Percentiles rank a stretch among this genome's conserved stretches.
Evolutionary conservation across 2,113 vertebrate species (phyloP).

Genomic region (Austrofundulus limnaeus): DNA sequence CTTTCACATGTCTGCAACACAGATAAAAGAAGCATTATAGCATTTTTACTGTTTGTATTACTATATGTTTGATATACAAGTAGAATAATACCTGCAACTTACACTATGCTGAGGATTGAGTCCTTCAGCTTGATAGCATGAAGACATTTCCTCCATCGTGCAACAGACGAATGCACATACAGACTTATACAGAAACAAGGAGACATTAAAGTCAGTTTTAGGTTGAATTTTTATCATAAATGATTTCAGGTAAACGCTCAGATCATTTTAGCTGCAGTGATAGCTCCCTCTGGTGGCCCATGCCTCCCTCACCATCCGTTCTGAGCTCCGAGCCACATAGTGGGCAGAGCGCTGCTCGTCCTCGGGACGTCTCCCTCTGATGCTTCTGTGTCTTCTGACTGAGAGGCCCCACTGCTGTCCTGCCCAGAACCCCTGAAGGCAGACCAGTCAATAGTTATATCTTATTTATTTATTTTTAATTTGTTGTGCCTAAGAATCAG

Average conservation of each 20-base stretch:
- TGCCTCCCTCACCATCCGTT: slow-evolving; percentile 87
- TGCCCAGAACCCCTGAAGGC: slow-evolving; percentile 52
- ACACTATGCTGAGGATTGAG: slow-evolving; percentile 96
- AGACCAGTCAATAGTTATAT: background rate
- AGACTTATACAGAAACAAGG: slow-evolving; percentile 82
- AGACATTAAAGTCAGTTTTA: no score
- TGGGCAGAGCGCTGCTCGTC: slow-evolving; percentile 87
- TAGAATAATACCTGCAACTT: slow-evolving; percentile 49
- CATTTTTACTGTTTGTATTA: background rate
- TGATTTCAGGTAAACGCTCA: background rate
- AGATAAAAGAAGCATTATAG: background rate
- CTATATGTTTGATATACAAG: background rate
- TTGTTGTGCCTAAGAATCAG: no score
- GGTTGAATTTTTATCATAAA: no score
- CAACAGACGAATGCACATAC: slow-evolving; percentile 94
- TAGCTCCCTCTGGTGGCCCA: slow-evolving; percentile 35
- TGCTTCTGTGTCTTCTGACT: slow-evolving; percentile 76
- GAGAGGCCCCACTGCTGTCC: slow-evolving; percentile 37
- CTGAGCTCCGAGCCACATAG: slow-evolving; percentile 98
- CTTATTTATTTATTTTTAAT: no score
- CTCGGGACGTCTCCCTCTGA: slow-evolving; percentile 73
- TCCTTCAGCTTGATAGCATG: slow-evolving; percentile 98
- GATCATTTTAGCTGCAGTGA: background rate
- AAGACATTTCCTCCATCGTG: slow-evolving; percentile 96
- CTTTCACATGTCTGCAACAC: slow-evolving; percentile 90